Conservation (phyloP, 2,888 invertebrate genomes). For the Drosophila atroscutellata region DNA sequence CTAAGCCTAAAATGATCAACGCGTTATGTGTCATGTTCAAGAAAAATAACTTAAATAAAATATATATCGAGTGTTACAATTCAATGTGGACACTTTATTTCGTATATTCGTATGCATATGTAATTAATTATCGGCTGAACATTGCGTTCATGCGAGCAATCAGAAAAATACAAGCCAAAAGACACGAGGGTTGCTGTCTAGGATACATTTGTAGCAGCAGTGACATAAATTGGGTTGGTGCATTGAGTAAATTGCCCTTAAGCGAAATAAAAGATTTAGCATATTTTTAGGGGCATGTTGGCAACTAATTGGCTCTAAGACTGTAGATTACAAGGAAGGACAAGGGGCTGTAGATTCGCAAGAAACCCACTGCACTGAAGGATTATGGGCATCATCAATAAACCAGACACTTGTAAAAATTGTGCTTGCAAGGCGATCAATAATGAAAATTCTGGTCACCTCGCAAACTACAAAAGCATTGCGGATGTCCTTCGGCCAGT, state of each 20-base stretch:
- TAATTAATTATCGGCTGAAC: background rate
- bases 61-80: conserved; percentile 40
- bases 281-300: background rate
- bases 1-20: conserved; percentile 59
- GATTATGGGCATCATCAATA: background rate
- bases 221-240: background rate
- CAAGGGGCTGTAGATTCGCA: background rate
- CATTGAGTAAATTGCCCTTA: background rate
- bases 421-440: background rate
- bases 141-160: background rate
- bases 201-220: background rate
- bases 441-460: background rate
- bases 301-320: background rate
- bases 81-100: background rate
- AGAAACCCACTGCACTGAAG: background rate
- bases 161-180: background rate
- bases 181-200: background rate
- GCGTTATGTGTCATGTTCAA: conserved; percentile 62
- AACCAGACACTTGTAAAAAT: background rate
- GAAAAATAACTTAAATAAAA: conserved; percentile 44
- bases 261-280: background rate
- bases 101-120: background rate
- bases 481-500: background rate
- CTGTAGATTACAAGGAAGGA: background rate
- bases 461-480: background rate